Evolutionary conservation across 2,797 vertebrate genomes (phyloP), one percentile per base, ranked within the genome.

Genomic region (Phyllotis vaccarum): DNA sequence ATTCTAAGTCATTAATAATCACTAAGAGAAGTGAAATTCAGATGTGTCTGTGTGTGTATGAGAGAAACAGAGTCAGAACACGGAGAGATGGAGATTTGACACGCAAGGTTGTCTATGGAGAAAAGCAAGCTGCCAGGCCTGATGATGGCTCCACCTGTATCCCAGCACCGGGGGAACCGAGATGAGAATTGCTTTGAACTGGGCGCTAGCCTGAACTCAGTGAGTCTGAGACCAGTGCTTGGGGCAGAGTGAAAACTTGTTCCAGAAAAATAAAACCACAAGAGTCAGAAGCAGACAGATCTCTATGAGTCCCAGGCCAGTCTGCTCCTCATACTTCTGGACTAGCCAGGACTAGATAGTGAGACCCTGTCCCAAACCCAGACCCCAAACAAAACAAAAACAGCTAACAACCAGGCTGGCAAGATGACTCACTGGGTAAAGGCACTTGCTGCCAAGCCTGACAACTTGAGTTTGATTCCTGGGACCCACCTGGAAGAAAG

Each of bases 1-100:
- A 66, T n/a, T 37, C 90, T 49, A 79, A 93, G 78, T 86, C 27
- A 86, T 27, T 86, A 92, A 49, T 70, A 66, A 82, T 24, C 82
- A 43, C 49, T 79, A 64, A 92, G 76, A 78, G 56, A 40, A 92
- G 37, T 82, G 54, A 81, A 75, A 34, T 74, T 12, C n/a, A 56
- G 11, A 9, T 79, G 27, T 82, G 10, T 54, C 12, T 94, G 11
- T 68, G 6, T 56, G 12, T 52, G 74, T 76, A 46, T 52, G 70
- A 24, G 19, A 43, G 40, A 46, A 29, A 52, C 27, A 78, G 74
- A 76, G 74, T n/a, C n/a, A n/a, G n/a, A n/a, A 24, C 5, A 80
- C 8, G 58, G 79, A 81, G 56, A 85, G 40, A 64, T 10, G 49
- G 60, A 34, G 17, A 74, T 87, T 22, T 66, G 52, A 89, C 52